A percentile compares a stretch with the other conserved stretches of the same genome.
Conservation (phyloP, 2,888 invertebrate genomes). For the Hetaerina titia region DNA sequence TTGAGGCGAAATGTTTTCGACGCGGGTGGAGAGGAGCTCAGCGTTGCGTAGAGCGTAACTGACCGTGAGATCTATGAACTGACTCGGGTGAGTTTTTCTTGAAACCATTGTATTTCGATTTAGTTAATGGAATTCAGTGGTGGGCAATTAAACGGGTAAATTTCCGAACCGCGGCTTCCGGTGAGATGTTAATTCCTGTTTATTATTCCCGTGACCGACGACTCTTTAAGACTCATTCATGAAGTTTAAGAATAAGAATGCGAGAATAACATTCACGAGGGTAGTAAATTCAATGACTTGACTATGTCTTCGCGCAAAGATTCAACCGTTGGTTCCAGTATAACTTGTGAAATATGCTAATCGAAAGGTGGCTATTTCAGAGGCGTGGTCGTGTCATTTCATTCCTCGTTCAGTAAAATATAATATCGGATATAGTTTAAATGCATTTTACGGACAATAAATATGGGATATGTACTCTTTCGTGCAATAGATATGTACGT, state of each 20-base stretch:
- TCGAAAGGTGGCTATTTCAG: not conserved
- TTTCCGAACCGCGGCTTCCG: not conserved
- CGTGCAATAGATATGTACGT: too few relatives aligned
- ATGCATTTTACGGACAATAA: too few relatives aligned
- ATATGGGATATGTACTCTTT: too few relatives aligned
- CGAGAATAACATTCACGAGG: not conserved
- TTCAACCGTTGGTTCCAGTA: not conserved
- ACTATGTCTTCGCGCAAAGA: not conserved
- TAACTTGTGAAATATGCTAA: not conserved
- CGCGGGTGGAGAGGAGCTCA: not conserved
- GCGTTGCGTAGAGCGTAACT: constrained; percentile 35
- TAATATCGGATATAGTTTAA: too few relatives aligned
- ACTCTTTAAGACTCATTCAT: not conserved
- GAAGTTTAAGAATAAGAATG: not conserved
- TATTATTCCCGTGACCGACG: not conserved
- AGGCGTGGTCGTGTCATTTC: not conserved
- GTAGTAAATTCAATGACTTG: not conserved
- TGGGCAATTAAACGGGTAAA: not conserved
- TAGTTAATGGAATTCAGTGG: not conserved
- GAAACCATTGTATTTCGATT: not conserved
- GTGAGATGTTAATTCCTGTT: not conserved
- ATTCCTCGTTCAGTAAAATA: not conserved
- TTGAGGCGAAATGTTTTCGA: not conserved
- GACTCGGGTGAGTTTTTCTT: not conserved
- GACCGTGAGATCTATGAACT: not conserved